A percentile compares a stretch with the other conserved stretches of the same genome.
These are phyloP conservation scores for Tetragnatha montana DNA, from an alignment of 2,888 invertebrate species.

Conservation along the genomic window DNA sequence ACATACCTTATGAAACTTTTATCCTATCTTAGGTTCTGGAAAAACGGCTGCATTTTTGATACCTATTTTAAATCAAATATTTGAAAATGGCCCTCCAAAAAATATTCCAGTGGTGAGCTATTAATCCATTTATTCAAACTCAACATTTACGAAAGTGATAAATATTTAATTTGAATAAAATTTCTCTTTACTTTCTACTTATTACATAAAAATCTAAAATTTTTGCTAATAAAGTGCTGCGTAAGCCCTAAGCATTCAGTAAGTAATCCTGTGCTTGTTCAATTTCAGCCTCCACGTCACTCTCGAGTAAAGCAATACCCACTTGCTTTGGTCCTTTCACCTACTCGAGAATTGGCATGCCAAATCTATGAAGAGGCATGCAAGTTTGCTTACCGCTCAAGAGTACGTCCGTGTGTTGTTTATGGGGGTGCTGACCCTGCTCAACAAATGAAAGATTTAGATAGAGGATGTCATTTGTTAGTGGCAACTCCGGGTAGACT, in stretches of 20 bases:
- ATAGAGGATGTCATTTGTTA: conserved; percentile 96
- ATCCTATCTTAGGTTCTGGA: conserved; percentile 83
- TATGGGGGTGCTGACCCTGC: conserved; percentile 97
- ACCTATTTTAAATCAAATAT: conserved; percentile 98
- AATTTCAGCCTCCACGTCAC: conserved; percentile 62
- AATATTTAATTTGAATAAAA: too few species aligned
- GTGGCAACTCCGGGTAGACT: conserved; percentile 99
- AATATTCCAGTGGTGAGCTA: conserved; percentile 71
- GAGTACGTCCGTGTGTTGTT: conserved; percentile 97
- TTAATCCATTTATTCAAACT: not conserved
- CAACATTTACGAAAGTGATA: too few species aligned
- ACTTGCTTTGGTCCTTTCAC: conserved; percentile 95
- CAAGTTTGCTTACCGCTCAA: conserved; percentile 97
- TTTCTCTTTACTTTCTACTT: too few species aligned
- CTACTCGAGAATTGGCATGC: conserved; percentile 97
- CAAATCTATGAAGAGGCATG: conserved; percentile 99
- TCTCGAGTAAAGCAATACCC: conserved; percentile 95
- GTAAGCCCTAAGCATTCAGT: too few species aligned
- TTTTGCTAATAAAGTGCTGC: too few species aligned
- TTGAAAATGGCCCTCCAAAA: conserved; percentile 86
- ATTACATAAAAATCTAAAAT: too few species aligned
- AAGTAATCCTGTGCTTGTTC: not conserved
- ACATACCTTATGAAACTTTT: not conserved
- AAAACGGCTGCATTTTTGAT: conserved; percentile 99
- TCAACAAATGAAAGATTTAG: conserved; percentile 93